Conservation (phyloP, 1,140 invertebrate species). For the Araneus ventricosus region DNA sequence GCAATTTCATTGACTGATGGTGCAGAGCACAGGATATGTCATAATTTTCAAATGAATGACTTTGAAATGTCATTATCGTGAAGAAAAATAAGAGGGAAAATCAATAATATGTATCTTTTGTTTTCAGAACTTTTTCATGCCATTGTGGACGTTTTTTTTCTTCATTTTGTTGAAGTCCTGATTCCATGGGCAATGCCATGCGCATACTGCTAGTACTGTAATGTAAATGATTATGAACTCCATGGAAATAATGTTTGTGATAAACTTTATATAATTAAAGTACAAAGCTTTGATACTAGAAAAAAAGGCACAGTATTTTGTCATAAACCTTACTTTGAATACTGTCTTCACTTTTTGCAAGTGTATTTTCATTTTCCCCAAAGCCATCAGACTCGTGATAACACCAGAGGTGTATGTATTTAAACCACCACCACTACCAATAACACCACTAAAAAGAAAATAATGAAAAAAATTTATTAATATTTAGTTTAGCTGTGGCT, state of each 20-base stretch:
- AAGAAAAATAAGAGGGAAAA: no score
- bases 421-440: constrained; percentile 83
- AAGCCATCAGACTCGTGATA: constrained; percentile 82
- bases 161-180: no score
- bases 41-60: no score
- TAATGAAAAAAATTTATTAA: not conserved
- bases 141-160: no score
- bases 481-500: not conserved
- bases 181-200: no score
- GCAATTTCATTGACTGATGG: no score
- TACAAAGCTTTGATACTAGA: not conserved
- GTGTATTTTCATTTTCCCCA: constrained; percentile 78
- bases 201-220: no score
- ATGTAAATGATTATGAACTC: not conserved
- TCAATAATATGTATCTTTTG: no score
- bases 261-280: not conserved
- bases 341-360: constrained; percentile 67
- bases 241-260: no score
- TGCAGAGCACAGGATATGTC: no score
- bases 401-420: constrained; percentile 84
- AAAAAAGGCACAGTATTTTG: not conserved
- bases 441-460: constrained; percentile 79
- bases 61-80: no score
- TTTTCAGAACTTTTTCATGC: no score
- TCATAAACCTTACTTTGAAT: constrained; percentile 53